Percentiles rank a stretch among this genome's conserved stretches.
Evolutionary conservation across 1,140 invertebrate species (phyloP).

Genomic region (Drosophila pachea): DNA sequence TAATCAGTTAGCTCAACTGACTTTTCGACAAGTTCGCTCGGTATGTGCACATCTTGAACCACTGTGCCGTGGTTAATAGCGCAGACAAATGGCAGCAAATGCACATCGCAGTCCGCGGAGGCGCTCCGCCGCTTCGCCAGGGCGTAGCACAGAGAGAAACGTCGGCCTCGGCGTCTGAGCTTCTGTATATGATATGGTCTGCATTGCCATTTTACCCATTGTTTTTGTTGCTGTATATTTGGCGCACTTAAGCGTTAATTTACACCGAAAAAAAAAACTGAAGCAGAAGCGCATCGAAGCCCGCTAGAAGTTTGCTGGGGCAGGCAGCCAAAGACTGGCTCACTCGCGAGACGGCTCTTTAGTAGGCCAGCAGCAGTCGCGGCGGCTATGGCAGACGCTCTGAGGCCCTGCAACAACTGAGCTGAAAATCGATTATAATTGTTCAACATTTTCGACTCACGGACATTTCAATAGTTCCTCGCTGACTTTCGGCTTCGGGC

Average conservation of each 20-base stretch:
- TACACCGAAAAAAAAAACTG: slow-evolving; percentile 47
- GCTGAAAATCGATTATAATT: not conserved
- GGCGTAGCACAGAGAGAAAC: slow-evolving; percentile 66
- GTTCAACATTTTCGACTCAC: not conserved
- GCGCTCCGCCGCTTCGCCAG: slow-evolving; percentile 31
- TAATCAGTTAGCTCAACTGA: not conserved
- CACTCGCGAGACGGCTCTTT: slow-evolving; percentile 33
- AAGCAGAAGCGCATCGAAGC: slow-evolving; percentile 11
- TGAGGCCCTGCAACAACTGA: not conserved
- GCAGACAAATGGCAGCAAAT: slow-evolving; percentile 5
- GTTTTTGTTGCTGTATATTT: slow-evolving; percentile 22
- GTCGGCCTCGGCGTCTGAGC: slow-evolving; percentile 4
- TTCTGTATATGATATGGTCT: slow-evolving; percentile 19
- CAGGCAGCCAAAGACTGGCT: slow-evolving; percentile 15
- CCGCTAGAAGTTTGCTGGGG: slow-evolving; percentile 54
- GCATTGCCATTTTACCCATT: slow-evolving; percentile 10
- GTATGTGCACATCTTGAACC: not conserved
- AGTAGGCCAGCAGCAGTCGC: slow-evolving; percentile 23
- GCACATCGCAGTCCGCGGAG: not conserved
- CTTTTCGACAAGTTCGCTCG: not conserved
- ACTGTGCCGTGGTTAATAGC: slow-evolving; percentile 20
- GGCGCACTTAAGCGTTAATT: slow-evolving; percentile 52
- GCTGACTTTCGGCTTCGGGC: slow-evolving; percentile 28
- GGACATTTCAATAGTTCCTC: not conserved
- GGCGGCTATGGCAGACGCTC: slow-evolving; percentile 1